These are phyloP conservation scores for Anoplopoma fimbria DNA, from an alignment of 2,113 vertebrate species.

Conservation along the genomic window DNA sequence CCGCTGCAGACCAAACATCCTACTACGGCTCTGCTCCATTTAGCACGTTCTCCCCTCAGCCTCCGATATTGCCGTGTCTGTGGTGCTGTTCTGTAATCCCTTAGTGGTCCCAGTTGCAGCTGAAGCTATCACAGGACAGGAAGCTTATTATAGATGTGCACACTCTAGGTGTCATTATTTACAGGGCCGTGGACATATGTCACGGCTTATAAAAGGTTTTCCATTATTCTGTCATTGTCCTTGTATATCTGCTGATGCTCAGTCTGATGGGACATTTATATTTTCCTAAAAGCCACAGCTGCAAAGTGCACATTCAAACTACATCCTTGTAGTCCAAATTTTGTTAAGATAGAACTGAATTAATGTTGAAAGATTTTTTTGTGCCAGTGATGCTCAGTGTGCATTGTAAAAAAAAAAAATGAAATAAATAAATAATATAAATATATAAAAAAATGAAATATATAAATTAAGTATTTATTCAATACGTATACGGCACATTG, in stretches of 20 bases:
- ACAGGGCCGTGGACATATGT: constrained; percentile 11
- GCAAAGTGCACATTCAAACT: background rate
- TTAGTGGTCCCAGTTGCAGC: constrained; percentile 51
- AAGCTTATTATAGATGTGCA: constrained; percentile 49
- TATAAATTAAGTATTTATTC: too few species aligned
- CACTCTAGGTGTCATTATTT: constrained; percentile 19
- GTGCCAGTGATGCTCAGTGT: too few species aligned
- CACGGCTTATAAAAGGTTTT: background rate
- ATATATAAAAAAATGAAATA: too few species aligned
- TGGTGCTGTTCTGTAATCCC: constrained; percentile 44
- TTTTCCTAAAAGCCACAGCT: background rate
- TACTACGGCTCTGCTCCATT: constrained; percentile 55
- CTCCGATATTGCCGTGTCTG: too few species aligned
- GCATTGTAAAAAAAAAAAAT: too few species aligned
- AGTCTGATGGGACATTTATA: background rate
- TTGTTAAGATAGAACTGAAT: background rate
- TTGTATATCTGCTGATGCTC: background rate
- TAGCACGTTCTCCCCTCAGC: too few species aligned
- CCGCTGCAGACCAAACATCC: constrained; percentile 36
- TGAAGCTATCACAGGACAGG: constrained; percentile 35
- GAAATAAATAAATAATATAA: too few species aligned
- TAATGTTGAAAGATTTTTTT: background rate
- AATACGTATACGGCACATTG: too few species aligned
- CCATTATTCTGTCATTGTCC: background rate
- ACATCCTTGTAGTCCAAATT: background rate